phyloP scores from a whole-genome alignment of 2,888 invertebrate species.

The Amphipyra berbera region DNA sequence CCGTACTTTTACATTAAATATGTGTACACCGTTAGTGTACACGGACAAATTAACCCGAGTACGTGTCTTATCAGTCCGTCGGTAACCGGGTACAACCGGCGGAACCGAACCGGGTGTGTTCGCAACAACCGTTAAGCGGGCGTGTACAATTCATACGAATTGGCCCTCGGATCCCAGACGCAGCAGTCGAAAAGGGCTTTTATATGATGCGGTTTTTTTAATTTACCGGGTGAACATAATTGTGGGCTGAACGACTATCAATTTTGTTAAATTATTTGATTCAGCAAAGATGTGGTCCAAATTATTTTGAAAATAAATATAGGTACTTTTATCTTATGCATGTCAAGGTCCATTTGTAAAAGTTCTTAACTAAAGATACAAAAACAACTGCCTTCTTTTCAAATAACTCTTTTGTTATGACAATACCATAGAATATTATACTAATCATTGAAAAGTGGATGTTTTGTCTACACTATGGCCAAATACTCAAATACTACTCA shows the following conservation, averaged over 20 bases:
- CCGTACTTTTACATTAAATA: conserved; percentile 50
- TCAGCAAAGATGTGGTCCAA: too few relatives aligned
- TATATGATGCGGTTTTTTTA: conserved; percentile 34
- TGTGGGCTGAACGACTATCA: not conserved
- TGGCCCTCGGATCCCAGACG: conserved; percentile 74
- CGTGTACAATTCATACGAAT: conserved; percentile 76
- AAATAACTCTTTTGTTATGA: too few relatives aligned
- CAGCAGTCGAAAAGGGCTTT: conserved; percentile 59
- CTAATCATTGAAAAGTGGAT: too few relatives aligned
- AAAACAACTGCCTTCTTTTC: too few relatives aligned
- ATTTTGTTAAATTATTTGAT: too few relatives aligned
- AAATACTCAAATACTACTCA: too few relatives aligned
- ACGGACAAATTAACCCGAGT: conserved; percentile 64
- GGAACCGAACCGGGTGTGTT: conserved; percentile 66
- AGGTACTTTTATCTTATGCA: too few relatives aligned
- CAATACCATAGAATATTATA: too few relatives aligned
- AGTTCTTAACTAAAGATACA: too few relatives aligned
- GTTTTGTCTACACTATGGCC: too few relatives aligned
- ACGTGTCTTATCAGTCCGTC: conserved; percentile 74
- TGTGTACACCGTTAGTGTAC: conserved; percentile 48
- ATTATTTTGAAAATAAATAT: too few relatives aligned
- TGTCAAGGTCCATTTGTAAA: too few relatives aligned
- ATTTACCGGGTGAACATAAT: not conserved
- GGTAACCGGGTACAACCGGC: conserved; percentile 58
- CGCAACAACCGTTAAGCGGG: conserved; percentile 72